Base-by-base conservation (phyloP, 1,140 invertebrate genomes). In the Semibalanus balanoides region DNA sequence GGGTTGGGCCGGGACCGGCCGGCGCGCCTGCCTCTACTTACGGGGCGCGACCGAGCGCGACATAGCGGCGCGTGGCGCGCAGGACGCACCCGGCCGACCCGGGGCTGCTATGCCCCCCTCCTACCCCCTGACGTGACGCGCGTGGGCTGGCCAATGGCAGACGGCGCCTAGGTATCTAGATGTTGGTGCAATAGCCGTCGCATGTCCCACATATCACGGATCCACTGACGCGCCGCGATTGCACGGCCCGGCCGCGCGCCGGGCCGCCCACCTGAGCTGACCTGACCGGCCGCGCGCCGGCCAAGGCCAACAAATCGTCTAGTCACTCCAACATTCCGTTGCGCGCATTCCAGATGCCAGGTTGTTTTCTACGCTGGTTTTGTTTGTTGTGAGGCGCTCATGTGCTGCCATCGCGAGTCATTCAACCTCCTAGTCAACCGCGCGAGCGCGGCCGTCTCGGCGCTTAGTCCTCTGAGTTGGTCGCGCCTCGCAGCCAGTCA, bases 231-330 rank as follows among this genome's bases (percentile, higher is more conserved):
- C 22, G 14, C 22, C 51, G 22, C 51, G 14, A 19, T 7, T 19
- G 51, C 51, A 64, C 51, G 51, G 51, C 11, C 11, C 51, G 51
- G 14, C 51, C 51, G 51, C 51, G 11, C 51, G 14, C 14, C 51
- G 7, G 51, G 11, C 51, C 7, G 51, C 51, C 51, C 51, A 25
- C 51, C 51, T 64, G 22, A 64, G 14, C 51, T 64, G 51, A 64
- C 51, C 11, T 25, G 51, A 64, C 51, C 51, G 1, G 22, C 9
- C 51, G 11, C 11, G 51, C 51, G 51, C 51, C 51, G 51, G 14
- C 51, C 51, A 64, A 64, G 51, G 51, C 51, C 51, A 64, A 64
- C 51, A 64, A 64, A 64, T 64, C 51, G 51, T 64, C 51, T 64
- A 64, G 51, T 64, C 51, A 64, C 22, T 64, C 51, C 14, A 64